A percentile compares a stretch with the other conserved stretches of the same genome.
phyloP scores from a whole-genome alignment of 2,113 vertebrate genomes.

The Sclerurus mexicanus region DNA sequence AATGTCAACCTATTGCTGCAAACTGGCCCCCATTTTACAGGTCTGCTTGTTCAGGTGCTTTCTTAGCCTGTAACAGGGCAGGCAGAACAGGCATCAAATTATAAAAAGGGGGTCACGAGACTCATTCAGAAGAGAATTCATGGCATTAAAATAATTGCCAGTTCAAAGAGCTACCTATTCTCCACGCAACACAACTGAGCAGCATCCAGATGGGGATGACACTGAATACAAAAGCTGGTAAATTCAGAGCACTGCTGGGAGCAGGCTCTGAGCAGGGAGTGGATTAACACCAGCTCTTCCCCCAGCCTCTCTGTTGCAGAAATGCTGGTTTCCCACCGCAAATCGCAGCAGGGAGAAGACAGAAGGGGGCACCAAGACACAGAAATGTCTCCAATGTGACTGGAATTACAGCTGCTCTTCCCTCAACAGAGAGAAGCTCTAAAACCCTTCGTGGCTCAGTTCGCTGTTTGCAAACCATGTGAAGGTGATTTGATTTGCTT shows the following conservation, averaged over 20 bases:
- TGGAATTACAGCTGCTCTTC: not conserved
- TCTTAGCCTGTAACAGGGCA: not conserved
- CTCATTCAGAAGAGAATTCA: not conserved
- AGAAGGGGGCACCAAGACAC: not conserved
- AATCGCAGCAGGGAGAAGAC: not conserved
- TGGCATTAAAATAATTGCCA: not conserved
- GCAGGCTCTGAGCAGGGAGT: not conserved
- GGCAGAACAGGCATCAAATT: not conserved
- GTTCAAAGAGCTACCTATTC: not conserved
- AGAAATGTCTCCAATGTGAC: not conserved
- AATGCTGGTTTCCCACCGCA: not conserved
- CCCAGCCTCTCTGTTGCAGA: not conserved
- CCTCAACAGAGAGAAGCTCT: not conserved
- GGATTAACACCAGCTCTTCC: not conserved
- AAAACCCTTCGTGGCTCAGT: not conserved
- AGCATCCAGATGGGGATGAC: not conserved
- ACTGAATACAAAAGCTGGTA: not conserved
- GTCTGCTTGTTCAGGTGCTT: not conserved
- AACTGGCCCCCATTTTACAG: not conserved
- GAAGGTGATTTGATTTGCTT: not conserved
- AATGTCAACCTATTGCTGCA: not conserved
- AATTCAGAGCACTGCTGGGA: not conserved
- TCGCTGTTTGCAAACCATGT: fast-evolving
- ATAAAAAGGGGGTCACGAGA: not conserved
- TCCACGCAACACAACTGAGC: not conserved